These are phyloP conservation scores for Spilosoma lubricipeda DNA, from an alignment of 2,888 invertebrate genomes.

Conservation along the genomic window DNA sequence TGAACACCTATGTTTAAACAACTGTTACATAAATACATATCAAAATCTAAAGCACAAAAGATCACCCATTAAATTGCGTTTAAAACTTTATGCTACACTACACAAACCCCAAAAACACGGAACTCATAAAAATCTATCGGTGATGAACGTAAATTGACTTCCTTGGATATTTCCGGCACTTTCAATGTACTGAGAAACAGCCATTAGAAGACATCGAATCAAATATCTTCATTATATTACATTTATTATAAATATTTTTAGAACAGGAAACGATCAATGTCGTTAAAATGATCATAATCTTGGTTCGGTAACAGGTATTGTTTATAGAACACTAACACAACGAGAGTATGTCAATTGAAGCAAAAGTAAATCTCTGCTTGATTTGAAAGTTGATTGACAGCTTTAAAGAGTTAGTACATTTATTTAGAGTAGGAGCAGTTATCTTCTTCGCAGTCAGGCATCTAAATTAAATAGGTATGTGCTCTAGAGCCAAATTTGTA, in stretches of 20 bases:
- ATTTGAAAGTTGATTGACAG: slow-evolving; percentile 37
- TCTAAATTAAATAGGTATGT: not conserved
- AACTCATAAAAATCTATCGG: slow-evolving; percentile 18
- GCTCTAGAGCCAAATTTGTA: not conserved
- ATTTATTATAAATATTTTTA: not conserved
- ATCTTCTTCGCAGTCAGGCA: not conserved
- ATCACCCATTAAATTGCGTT: slow-evolving; percentile 32
- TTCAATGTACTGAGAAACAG: not conserved
- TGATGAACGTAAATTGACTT: slow-evolving; percentile 11
- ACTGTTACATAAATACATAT: not conserved
- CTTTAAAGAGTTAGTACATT: not conserved
- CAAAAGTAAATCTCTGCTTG: not conserved
- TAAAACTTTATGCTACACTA: slow-evolving; percentile 20
- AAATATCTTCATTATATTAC: not conserved
- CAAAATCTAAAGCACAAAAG: slow-evolving; percentile 39
- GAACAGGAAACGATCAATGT: not conserved
- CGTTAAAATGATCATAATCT: not conserved
- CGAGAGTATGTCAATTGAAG: slow-evolving; percentile 19
- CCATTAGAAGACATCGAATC: not conserved
- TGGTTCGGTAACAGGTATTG: slow-evolving; percentile 13
- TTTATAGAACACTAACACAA: not conserved
- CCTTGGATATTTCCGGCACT: slow-evolving; percentile 1
- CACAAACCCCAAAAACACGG: slow-evolving; percentile 20
- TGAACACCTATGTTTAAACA: slow-evolving; percentile 16
- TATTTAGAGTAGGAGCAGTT: not conserved